Conservation (phyloP, 2,888 invertebrate species). For the Drosophila stalkeri region DNA sequence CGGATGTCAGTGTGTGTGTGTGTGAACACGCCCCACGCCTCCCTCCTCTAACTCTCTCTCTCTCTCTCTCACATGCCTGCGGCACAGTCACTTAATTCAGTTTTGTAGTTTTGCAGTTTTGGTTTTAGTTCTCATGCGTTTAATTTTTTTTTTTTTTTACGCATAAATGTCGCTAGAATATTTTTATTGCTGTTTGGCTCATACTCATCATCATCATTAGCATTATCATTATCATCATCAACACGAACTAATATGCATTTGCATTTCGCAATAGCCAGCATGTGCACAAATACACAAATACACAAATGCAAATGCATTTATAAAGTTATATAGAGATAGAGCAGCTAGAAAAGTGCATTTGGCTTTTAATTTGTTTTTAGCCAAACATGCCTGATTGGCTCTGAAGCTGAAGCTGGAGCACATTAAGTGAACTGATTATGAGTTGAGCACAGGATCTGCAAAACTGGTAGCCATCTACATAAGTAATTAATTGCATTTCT, state of each 20-base stretch:
- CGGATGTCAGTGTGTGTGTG: slow-evolving; percentile 62
- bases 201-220: slow-evolving; percentile 2
- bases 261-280: slow-evolving; percentile 65
- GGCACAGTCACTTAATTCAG: slow-evolving; percentile 63
- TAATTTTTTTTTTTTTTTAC: slow-evolving; percentile 7
- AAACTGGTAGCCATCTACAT: slow-evolving; percentile 61
- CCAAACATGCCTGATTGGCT: slow-evolving; percentile 69
- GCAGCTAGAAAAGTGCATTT: slow-evolving; percentile 28
- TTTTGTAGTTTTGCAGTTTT: slow-evolving; percentile 57
- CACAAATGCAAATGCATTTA: slow-evolving; percentile 22
- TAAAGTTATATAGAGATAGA: slow-evolving; percentile 11
- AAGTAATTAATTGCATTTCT: slow-evolving; percentile 77
- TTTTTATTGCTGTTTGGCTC: slow-evolving; percentile 75
- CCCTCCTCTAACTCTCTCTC: too few relatives aligned
- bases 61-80: background rate
- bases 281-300: slow-evolving; percentile 45
- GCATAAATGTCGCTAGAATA: slow-evolving; percentile 77
- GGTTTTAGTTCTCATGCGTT: slow-evolving; percentile 54
- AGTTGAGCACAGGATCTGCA: slow-evolving; percentile 18
- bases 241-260: slow-evolving; percentile 69
- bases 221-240: slow-evolving; percentile 39
- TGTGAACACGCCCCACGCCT: slow-evolving; percentile 7
- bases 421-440: slow-evolving; percentile 71
- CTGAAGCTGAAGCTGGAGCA: slow-evolving; percentile 2
- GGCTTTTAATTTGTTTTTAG: slow-evolving; percentile 55